These are phyloP conservation scores for Pogonomyrmex barbatus DNA, from an alignment of 1,140 invertebrate species.

Conservation along the genomic window DNA sequence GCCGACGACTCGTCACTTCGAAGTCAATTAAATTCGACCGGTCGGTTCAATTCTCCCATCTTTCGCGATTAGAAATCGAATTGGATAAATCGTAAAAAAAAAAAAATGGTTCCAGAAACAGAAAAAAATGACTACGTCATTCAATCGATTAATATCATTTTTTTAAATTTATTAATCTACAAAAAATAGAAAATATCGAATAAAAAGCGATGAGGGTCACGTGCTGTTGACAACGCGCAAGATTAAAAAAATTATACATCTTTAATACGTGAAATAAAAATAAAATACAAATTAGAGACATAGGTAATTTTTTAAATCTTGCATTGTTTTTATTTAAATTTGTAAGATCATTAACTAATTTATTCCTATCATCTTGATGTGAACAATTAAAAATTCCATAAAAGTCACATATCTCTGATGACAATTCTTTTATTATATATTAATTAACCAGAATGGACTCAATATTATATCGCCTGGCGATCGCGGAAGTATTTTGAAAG, in stretches of 20 bases:
- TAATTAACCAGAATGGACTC: constrained; percentile 3
- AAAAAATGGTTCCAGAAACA: neutral
- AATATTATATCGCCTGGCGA: neutral
- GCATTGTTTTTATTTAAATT: no score
- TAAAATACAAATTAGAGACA: no score
- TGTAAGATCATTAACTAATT: no score
- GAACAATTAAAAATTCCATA: neutral
- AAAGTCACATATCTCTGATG: neutral
- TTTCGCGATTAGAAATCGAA: neutral
- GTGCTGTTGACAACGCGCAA: no score
- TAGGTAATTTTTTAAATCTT: no score
- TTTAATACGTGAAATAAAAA: no score
- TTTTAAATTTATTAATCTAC: neutral
- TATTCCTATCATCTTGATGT: neutral
- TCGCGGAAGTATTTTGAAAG: neutral
- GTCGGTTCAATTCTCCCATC: neutral
- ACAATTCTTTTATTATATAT: neutral
- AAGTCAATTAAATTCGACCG: constrained; percentile 13
- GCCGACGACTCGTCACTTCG: neutral
- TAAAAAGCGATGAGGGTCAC: neutral
- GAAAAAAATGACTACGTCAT: neutral
- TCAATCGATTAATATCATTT: neutral
- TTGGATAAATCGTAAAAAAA: neutral
- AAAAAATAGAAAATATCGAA: neutral
- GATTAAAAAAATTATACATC: neutral